Base-by-base conservation (phyloP, 2,113 vertebrate genomes). In the Budorcas taxicolor region DNA sequence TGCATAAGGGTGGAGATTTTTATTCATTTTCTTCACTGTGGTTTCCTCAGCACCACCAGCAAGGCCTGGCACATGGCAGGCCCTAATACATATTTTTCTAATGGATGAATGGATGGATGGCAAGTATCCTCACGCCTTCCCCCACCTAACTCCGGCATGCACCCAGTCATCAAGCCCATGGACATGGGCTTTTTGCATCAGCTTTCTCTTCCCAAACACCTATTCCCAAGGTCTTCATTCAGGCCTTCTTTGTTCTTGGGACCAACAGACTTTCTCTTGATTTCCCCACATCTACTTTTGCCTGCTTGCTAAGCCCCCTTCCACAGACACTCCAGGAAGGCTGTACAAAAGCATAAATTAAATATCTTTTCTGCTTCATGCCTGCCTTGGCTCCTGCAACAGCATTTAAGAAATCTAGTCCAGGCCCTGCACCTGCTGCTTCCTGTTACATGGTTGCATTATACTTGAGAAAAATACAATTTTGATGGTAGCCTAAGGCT, bases 81-180 rank as follows among this genome's bases (percentile, higher is more conserved):
- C 14, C 74, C 64, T 10, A 17, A 15, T 2, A 36, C 17, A 11
- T 10, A 23, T 53, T 14, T 8, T 23, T 6, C 64, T 6, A 71
- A 45, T 55, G 29, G 57, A 23, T 16, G 55, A 84, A 47, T 43
- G 53, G 45, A 31, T 8, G 29, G 14, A 21, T 31, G 29, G 5
- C 0, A 7, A 31, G 58, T 40, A 57, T 94, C 31, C 47, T 74
- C 43, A 12, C n/a, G 2, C 17, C 31, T 36, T 60, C 21, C 23
- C 19, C 11, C 4, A 21, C 27, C 27, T 14, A 33, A 85, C 40
- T 90, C 40, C 21, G 4, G 12, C 50, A 21, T 10, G 85, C 31
- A 1, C 21, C 1, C 8, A 50, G 33, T 82, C 74, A 11, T 25
- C 4, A 25, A 40, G 11, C 15, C 29, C 13, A 2, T 6, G 7